Base-by-base conservation (phyloP, 2,113 vertebrate genomes). In the Labeo rohita region DNA sequence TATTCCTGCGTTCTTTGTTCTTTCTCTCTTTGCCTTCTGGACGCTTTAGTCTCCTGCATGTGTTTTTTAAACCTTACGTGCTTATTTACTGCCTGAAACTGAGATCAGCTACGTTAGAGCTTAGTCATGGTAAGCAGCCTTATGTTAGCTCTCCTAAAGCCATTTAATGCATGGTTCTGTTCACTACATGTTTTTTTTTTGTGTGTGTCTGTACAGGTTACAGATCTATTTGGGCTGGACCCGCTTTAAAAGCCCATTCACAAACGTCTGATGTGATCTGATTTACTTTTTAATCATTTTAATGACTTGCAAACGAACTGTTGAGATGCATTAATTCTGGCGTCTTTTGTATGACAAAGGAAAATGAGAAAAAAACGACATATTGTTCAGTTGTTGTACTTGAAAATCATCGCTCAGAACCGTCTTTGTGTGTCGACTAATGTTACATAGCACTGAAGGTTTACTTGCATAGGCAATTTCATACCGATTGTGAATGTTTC, bases 211-310 rank as follows among this genome's bases (percentile, higher is more conserved):
- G 94, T 93, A 92, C 94, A 88, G 95, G 94, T 92, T 96, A 92
- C 94, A 96, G 95, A 95, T 89, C 4, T 79, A 23, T 82, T 28
- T 93, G 95, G 96, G 95, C 95, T 92, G 96, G 97, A 93, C 94
- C 96, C 96, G 93, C 88, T 93, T 39, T 80, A 93, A 92, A 91
- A 92, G 89, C 90, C 92, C 93, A 93, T 90, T 92, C 45, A 89
- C 91, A 94, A 89, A 88, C 84, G 63, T 83, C n/a, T 68, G 43
- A 82, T 78, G 89, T 93, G 87, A 81, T 89, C 86, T 90, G 85
- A 59, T 49, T 87, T 84, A 82, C 88, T 93, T 52, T 78, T 72
- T 88, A 77, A 72, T 52, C 23, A 72, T 84, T 76, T 84, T 6
- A 43, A 66, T 82, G 47, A 86, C 91, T 91, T 92, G 92, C 89